Evolutionary conservation across 2,113 vertebrate genomes (phyloP).

Genomic region (Indri indri): DNA sequence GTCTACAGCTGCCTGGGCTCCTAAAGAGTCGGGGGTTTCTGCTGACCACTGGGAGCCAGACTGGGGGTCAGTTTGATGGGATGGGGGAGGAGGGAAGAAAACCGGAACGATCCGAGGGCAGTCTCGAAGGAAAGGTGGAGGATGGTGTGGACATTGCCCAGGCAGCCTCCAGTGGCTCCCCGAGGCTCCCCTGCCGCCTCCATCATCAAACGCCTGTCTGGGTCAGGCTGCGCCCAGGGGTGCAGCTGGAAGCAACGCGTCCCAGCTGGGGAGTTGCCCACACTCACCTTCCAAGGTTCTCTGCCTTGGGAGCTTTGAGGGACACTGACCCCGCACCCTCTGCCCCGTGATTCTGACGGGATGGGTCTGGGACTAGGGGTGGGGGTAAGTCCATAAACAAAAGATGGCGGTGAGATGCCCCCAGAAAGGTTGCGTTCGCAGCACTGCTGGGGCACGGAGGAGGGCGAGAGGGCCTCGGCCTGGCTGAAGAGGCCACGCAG

Average conservation of each 20-base stretch:
- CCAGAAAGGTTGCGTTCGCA: too few relatives aligned
- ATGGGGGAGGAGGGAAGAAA: neutral
- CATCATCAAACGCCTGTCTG: too few relatives aligned
- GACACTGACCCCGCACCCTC: too few relatives aligned
- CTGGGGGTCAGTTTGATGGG: neutral
- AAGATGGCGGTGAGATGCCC: neutral
- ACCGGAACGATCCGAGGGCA: neutral
- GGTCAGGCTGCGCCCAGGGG: too few relatives aligned
- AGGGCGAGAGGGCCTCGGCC: neutral
- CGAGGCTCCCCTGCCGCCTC: too few relatives aligned
- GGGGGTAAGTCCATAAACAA: neutral
- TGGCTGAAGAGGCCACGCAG: neutral
- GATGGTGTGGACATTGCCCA: neutral
- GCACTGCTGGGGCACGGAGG: neutral
- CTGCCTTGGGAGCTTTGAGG: neutral
- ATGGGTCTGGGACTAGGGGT: neutral
- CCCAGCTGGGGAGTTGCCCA: neutral
- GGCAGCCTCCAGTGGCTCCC: neutral
- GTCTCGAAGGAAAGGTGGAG: neutral
- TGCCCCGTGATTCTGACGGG: neutral
- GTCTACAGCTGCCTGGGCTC: neutral
- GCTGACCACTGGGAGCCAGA: neutral
- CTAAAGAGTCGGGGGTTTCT: neutral
- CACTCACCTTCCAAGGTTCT: neutral
- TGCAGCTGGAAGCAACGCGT: too few relatives aligned